Conservation (phyloP, 2,113 vertebrate genomes). For the Mellivora capensis region DNA sequence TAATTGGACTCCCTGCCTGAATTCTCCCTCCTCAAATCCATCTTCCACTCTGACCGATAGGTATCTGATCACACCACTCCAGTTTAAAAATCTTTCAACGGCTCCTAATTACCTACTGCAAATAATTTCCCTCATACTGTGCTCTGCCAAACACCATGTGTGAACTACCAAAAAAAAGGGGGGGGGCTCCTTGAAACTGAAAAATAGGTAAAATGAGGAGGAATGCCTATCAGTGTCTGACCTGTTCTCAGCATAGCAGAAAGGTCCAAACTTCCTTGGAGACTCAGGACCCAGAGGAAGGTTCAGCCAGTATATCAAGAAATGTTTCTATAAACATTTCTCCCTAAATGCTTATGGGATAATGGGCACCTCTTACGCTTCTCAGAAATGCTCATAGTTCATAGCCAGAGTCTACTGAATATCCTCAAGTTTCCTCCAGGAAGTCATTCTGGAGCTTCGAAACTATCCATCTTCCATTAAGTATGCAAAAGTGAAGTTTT, state of each 20-base stretch:
- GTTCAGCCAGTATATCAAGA: neutral
- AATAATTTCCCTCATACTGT: neutral
- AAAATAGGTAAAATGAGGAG: neutral
- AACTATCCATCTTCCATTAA: neutral
- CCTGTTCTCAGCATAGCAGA: neutral
- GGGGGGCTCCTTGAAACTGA: neutral
- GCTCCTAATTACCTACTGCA: neutral
- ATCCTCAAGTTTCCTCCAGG: neutral
- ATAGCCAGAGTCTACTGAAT: neutral
- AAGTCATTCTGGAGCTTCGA: slow-evolving; percentile 23
- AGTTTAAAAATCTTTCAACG: neutral
- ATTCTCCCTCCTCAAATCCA: neutral
- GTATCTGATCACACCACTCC: neutral
- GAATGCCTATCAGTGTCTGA: neutral
- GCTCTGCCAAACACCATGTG: neutral
- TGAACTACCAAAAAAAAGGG: neutral
- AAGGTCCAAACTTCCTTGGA: neutral
- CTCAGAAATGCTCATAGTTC: neutral
- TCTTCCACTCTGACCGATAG: neutral
- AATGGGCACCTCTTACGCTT: neutral
- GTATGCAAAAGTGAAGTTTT: neutral
- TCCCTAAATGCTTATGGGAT: neutral
- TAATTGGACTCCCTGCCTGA: neutral
- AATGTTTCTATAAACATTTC: neutral
- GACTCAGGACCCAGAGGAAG: neutral